Evolutionary conservation across 2,113 vertebrate species (phyloP).

Genomic region (Nothoprocta pentlandii): DNA sequence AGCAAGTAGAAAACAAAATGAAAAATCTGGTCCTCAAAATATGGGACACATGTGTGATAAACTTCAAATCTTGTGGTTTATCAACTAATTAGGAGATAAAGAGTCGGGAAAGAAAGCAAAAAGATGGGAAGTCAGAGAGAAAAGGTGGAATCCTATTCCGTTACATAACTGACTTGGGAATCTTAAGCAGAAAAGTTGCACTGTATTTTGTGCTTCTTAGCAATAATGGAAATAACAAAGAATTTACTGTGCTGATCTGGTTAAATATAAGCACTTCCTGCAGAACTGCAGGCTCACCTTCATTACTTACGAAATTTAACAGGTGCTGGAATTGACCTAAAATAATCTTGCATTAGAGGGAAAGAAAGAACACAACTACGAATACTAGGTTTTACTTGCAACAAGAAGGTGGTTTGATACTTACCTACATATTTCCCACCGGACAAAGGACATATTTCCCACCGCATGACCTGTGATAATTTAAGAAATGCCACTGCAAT

Average conservation of each 20-base stretch:
- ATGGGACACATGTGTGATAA: not conserved
- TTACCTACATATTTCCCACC: not conserved
- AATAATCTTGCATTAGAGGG: not conserved
- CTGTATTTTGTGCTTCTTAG: not conserved
- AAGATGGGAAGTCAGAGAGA: not conserved
- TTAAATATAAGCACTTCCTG: not conserved
- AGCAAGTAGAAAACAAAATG: not conserved
- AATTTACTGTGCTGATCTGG: not conserved
- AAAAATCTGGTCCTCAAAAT: not conserved
- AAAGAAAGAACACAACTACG: not conserved
- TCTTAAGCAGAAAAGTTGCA: not conserved
- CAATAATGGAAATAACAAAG: not conserved
- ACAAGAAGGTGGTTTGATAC: not conserved
- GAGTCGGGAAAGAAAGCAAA: not conserved
- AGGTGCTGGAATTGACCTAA: not conserved
- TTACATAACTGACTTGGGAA: not conserved
- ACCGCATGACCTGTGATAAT: not conserved
- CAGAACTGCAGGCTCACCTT: not conserved
- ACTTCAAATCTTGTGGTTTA: not conserved
- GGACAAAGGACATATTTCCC: not conserved
- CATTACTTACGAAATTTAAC: not conserved
- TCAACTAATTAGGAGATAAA: not conserved
- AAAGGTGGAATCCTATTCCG: not conserved
- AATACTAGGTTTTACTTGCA: not conserved
- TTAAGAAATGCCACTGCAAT: not conserved